phyloP scores from a whole-genome alignment of 2,888 invertebrate genomes.

The Molorchus minor region DNA sequence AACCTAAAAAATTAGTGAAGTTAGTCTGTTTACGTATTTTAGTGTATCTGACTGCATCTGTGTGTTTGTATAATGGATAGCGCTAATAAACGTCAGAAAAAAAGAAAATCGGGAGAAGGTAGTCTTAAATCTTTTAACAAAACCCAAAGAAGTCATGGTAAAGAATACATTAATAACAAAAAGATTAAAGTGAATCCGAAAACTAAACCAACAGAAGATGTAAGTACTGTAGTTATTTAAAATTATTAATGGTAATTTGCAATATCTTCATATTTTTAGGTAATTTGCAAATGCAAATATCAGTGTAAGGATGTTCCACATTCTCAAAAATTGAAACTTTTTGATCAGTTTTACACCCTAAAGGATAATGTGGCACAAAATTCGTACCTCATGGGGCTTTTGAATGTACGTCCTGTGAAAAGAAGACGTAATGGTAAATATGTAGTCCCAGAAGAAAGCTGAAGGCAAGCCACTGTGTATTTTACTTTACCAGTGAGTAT shows the following conservation, averaged over 20 bases:
- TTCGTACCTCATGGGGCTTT: background rate
- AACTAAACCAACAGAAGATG: background rate
- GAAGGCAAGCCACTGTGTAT: constrained; percentile 1
- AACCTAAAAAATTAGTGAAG: background rate
- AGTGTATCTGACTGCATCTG: background rate
- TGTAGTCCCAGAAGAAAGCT: constrained; percentile 1
- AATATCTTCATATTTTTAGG: constrained; percentile 1
- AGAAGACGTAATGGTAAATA: too few species aligned
- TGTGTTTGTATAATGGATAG: background rate
- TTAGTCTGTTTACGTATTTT: background rate
- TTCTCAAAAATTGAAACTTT: background rate
- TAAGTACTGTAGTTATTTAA: constrained; percentile 3
- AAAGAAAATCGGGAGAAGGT: background rate
- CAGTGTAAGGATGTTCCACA: background rate
- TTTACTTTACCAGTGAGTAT: background rate
- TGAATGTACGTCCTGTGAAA: constrained; percentile 2
- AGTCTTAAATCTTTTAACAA: background rate
- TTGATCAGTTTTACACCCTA: background rate
- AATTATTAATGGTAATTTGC: background rate
- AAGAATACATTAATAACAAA: background rate
- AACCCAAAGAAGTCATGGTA: background rate
- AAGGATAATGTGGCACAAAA: constrained; percentile 2
- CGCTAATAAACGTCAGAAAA: background rate
- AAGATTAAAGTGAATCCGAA: background rate
- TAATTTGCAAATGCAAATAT: background rate